Evolutionary conservation across 2,113 vertebrate species (phyloP), one percentile per base, ranked within the genome.

Genomic region (Tetraodon nigroviridis): DNA sequence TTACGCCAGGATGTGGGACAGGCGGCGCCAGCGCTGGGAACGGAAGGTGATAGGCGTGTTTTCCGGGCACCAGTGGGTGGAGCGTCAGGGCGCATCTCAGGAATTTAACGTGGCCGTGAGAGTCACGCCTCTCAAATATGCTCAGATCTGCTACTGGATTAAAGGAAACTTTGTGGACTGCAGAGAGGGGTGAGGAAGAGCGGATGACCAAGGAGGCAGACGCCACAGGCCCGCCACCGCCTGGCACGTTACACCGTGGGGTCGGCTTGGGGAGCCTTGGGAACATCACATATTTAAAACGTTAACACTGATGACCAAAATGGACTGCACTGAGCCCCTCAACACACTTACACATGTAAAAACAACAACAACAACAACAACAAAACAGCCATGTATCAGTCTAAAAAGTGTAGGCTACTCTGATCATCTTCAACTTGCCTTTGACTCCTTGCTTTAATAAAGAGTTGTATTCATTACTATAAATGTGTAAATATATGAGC

Each of bases 101-200:
- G 97, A 99, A 77, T 99, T 94, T 81, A 99, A 99, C 0, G 97
- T 99, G 10, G 97, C 97, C 0, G 97, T 99, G 71, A 92, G 95
- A 59, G 93, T 99, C 84, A 99, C 97, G 0, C 95, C 97, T 14
- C 93, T 99, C 12, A 99, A 99, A 83, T 98, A 97, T 0, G 97
- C 97, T 67, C 97, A 99, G 90, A 99, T 99, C 80, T 99, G 97
- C 88, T 98, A 95, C 68, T 99, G 97, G 97, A 97, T 99, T 81
- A 97, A 95, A 87, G 97, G 95, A 64, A 97, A 98, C 86, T 98
- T 97, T 72, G 81, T 94, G 81, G 92, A 97, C 75, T 99, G 97
- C 66, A 87, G 95, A 81, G 93, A 97, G 41, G 95, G 96, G 3
- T 99, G 83, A 95, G 40, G n/a, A 20, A n/a, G 20, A 47, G 27